phyloP scores from a whole-genome alignment of 2,797 vertebrate species.

The Thaleichthys pacificus region DNA sequence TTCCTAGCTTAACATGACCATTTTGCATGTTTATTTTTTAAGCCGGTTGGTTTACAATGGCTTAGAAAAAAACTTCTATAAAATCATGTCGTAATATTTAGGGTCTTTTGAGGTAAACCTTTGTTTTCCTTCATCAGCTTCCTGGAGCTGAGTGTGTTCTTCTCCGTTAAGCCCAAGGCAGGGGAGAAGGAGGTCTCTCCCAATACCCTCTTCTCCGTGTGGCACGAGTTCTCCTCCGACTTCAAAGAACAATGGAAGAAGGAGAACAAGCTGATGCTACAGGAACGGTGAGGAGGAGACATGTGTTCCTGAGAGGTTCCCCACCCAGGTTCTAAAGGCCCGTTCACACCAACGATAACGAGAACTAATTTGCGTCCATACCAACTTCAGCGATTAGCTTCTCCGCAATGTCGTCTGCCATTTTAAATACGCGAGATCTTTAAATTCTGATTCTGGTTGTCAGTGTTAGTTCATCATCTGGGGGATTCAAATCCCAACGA shows the following conservation, averaged over 20 bases:
- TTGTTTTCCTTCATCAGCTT: conserved; percentile 82
- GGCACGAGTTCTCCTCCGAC: conserved; percentile 98
- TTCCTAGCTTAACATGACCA: conserved; percentile 58
- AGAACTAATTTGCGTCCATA: no score
- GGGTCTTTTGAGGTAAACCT: conserved; percentile 36
- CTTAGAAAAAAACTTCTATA: conserved; percentile 38
- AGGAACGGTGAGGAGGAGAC: conserved; percentile 82
- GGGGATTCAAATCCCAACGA: no score
- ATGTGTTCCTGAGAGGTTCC: not conserved
- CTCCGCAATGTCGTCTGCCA: no score
- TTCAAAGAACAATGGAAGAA: conserved; percentile 98
- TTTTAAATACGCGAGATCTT: no score
- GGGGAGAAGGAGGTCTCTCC: conserved; percentile 95
- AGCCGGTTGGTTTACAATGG: conserved; percentile 56
- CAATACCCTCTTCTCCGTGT: conserved; percentile 90
- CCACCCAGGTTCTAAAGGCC: no score
- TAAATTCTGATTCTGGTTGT: no score
- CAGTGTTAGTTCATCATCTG: no score
- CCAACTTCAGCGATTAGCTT: no score
- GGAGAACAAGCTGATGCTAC: conserved; percentile 90
- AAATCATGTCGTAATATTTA: conserved; percentile 62
- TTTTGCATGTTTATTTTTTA: conserved; percentile 28
- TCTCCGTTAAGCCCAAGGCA: conserved; percentile 93
- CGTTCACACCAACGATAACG: no score
- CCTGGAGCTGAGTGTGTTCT: conserved; percentile 88